These are phyloP conservation scores for Hypothenemus hampei DNA, from an alignment of 1,140 invertebrate genomes.

Conservation along the genomic window DNA sequence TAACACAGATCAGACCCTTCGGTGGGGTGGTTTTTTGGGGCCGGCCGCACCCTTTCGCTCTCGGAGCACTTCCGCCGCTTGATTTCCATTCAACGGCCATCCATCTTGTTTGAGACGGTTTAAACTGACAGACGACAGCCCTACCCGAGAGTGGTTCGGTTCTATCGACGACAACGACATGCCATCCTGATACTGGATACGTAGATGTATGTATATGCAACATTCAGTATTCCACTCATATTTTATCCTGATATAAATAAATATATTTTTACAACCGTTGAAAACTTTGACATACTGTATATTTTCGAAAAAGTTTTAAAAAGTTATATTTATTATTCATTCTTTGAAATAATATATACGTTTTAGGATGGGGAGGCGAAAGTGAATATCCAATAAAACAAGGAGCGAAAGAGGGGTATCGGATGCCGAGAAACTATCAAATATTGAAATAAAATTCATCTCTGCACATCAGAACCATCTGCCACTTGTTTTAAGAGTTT, in stretches of 20 bases:
- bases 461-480: conserved; percentile 45
- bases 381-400: too few species aligned
- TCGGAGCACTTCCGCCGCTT: conserved; percentile 42
- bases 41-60: conserved; percentile 40
- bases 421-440: conserved; percentile 44
- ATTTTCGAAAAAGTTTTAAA: too few species aligned
- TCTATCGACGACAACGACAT: conserved; percentile 40
- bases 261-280: too few species aligned
- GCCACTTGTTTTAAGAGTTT: conserved; percentile 46
- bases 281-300: too few species aligned
- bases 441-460: conserved; percentile 49
- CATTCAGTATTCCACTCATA: conserved; percentile 6
- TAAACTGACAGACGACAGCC: conserved; percentile 46
- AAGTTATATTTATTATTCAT: too few species aligned
- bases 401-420: conserved; percentile 28
- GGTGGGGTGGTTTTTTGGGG: conserved; percentile 27
- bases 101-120: conserved; percentile 47
- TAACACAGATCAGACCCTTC: conserved; percentile 18
- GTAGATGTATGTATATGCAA: conserved; percentile 13
- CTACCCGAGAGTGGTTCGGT: conserved; percentile 44
- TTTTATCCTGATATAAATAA: too few species aligned
- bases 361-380: too few species aligned
- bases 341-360: too few species aligned
- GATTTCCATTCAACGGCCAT: conserved; percentile 46
- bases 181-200: conserved; percentile 30